A percentile compares a stretch with the other conserved stretches of the same genome.
These are phyloP conservation scores for Tolypeutes matacus DNA, from an alignment of 2,797 vertebrate species.

Conservation along the genomic window DNA sequence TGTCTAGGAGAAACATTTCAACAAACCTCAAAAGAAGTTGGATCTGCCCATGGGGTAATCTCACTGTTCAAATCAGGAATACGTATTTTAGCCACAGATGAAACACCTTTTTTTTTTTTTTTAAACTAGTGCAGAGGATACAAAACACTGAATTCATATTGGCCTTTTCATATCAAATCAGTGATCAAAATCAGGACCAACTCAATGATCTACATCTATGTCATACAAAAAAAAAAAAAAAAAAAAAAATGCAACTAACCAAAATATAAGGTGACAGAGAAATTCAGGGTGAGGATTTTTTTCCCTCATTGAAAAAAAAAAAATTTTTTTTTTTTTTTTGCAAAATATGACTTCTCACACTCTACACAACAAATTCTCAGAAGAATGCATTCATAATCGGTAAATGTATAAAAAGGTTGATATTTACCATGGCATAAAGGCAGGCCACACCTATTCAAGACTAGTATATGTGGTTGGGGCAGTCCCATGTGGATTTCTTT, in stretches of 20 bases:
- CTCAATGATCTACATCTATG: neutral
- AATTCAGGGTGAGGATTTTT: neutral
- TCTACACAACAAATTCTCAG: neutral
- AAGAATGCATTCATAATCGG: neutral
- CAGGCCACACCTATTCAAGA: neutral
- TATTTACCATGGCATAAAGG: neutral
- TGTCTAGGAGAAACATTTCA: neutral
- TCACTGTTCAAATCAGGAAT: neutral
- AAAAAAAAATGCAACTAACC: neutral
- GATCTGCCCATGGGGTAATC: neutral
- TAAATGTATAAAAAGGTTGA: neutral
- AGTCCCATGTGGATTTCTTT: neutral
- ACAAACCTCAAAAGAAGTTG: neutral
- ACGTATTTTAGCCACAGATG: neutral
- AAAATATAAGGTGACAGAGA: neutral
- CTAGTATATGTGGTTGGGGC: neutral
- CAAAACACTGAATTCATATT: neutral
- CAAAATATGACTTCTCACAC: neutral
- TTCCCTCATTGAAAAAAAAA: slow-evolving; percentile 11
- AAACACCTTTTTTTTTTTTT: neutral
- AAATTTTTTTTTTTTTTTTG: neutral
- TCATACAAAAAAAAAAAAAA: neutral
- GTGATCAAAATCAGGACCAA: neutral
- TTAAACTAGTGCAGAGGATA: neutral
- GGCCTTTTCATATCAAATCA: neutral